Percentiles rank a stretch among this genome's conserved stretches.
These are phyloP conservation scores for Heterodera filipjevi DNA, from an alignment of 2,888 invertebrate genomes.

Conservation along the genomic window DNA sequence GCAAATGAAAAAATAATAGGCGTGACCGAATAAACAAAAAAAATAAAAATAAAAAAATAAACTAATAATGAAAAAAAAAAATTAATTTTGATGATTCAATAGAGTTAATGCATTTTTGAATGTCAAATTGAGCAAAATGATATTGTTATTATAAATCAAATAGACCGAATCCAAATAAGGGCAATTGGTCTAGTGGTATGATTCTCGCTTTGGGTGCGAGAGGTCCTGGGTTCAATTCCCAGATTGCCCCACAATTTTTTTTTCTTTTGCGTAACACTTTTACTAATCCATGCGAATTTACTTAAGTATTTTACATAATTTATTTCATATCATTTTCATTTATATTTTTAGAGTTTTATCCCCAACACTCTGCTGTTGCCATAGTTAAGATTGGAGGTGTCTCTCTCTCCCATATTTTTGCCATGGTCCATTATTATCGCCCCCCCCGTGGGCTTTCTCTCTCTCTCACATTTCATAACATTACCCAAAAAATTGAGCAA, in stretches of 20 bases:
- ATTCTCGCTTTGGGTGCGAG: conserved; percentile 66
- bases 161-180: not conserved
- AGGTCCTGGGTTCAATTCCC: conserved; percentile 52
- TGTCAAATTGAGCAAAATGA: too few species aligned
- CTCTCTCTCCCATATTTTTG: not conserved
- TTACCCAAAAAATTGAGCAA: not conserved
- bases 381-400: not conserved
- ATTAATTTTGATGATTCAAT: too few species aligned
- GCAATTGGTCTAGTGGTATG: conserved; percentile 46
- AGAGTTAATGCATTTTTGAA: too few species aligned
- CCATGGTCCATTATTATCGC: not conserved
- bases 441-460: not conserved
- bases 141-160: not conserved
- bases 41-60: not conserved
- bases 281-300: not conserved
- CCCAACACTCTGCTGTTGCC: not conserved
- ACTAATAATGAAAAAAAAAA: not conserved
- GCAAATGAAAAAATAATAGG: not conserved
- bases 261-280: not conserved
- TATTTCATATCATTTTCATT: not conserved
- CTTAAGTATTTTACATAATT: not conserved
- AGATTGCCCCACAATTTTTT: conserved; percentile 22
- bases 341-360: not conserved
- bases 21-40: not conserved
- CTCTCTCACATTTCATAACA: not conserved